Base-by-base conservation (phyloP, 2,797 vertebrate genomes). In the Hoplostethus atlanticus region DNA sequence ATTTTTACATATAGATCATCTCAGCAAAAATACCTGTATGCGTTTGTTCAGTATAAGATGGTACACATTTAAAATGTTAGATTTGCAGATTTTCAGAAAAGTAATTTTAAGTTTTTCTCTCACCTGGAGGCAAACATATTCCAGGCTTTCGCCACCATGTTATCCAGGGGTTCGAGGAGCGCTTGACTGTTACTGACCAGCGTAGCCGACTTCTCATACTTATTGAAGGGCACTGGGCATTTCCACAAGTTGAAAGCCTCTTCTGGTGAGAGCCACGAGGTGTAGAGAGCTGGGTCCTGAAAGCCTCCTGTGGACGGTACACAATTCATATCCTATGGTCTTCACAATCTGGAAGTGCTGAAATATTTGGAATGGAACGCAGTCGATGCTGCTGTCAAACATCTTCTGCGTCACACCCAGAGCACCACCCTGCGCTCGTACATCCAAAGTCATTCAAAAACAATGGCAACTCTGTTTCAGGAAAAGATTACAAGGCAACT, bases 61-160 rank as follows among this genome's bases (percentile, higher is more conserved):
- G 42, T 28, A 28, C 3, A 28, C 1, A 28, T 28, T 28, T 28
- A 28, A 28, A 28, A 28, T 21, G 3, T 40, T 64, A 10, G 5
- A 5, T 69, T 3, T 3, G 4, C 25, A 25, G 5, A 9, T 48
- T 52, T 3, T 60, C 9, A 1, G 28, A 0, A 62, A 28, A 50
- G 10, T 52, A 7, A 12, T 40, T 51, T 56, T 13, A 36, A n/a
- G 40, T 0, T 60, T 50, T 25, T 46, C 1, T 61, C 96, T 95
- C 94, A 99, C 98, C 95, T 97, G 58, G 97, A 98, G n/a, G 97
- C 97, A 89, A 99, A 99, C 98, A 99, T 99, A 72, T 96, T 97
- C 98, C 98, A 99, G 1, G 97, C 98, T 87, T 97, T 99, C 61
- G 95, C 94, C 82, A 99, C 96, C 31, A 97, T 93, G 48, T 25